These are phyloP conservation scores for Drosophila tripunctata DNA, from an alignment of 2,888 invertebrate genomes.

Conservation along the genomic window DNA sequence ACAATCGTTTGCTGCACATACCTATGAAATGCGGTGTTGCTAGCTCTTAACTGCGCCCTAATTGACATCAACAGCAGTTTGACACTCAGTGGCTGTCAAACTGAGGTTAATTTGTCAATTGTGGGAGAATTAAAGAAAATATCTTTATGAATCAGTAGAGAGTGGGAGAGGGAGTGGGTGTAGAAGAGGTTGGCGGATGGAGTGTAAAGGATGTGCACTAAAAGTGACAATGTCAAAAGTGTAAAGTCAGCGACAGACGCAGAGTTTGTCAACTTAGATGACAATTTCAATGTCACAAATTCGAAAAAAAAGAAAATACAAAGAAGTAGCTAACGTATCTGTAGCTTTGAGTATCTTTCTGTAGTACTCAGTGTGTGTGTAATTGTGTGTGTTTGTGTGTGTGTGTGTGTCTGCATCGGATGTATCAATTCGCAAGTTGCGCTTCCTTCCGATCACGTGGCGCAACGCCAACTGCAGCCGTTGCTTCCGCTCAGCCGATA, in stretches of 20 bases:
- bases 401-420: constrained; percentile 64
- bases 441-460: constrained; percentile 80
- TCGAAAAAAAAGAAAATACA: not conserved
- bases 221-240: constrained; percentile 33
- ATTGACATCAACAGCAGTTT: constrained; percentile 7
- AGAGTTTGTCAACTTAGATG: constrained; percentile 43
- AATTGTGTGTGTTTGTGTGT: constrained; percentile 12
- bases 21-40: too few species aligned
- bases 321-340: constrained; percentile 17
- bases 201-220: not conserved
- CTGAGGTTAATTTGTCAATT: constrained; percentile 15
- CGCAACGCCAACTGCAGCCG: constrained; percentile 69
- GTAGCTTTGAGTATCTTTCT: constrained; percentile 4
- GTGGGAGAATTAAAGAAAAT: not conserved
- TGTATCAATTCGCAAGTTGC: constrained; percentile 79
- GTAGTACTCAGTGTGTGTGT: constrained; percentile 12
- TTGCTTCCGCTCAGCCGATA: constrained; percentile 76
- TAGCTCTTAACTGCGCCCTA: too few species aligned
- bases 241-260: constrained; percentile 67
- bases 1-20: too few species aligned
- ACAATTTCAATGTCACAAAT: constrained; percentile 60
- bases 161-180: not conserved
- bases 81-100: constrained; percentile 24
- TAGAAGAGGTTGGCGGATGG: not conserved
- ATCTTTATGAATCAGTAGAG: not conserved